Base-by-base conservation (phyloP, 2,797 vertebrate genomes). In the Epinephelus awoara region DNA sequence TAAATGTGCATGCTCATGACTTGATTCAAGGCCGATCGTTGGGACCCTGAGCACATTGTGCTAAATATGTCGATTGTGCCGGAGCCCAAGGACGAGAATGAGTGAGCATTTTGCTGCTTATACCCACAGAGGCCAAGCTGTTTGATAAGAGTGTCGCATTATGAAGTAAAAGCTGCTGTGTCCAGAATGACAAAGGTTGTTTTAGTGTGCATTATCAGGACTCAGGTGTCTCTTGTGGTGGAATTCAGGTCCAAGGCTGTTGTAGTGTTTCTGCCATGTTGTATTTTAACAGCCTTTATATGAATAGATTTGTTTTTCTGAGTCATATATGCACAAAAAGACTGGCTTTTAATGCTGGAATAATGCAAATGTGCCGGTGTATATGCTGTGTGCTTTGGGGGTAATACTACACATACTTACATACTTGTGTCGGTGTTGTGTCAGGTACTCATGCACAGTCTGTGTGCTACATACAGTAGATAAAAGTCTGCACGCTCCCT, bases 11-110 rank as follows among this genome's bases (percentile, higher is more conserved):
- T 0, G 42, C 40, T 58, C 47, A 2, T 49, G 56, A 61, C 79
- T 85, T n/a, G 19, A 59, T 75, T 77, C 66, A 75, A 82, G 75
- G 80, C 75, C 73, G 75, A 42, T 83, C 0, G 15, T 69, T 21
- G 17, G 58, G 59, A 69, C 74, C 69, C 38, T 62, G 68, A 70
- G 69, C 71, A 66, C 59, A 51, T 71, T 58, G 58, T 57, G n/a
- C 61, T 21, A 34, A 78, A 49, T 61, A 3, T 47, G 67, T 46
- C 2, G 15, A 52, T 80, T 72, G 67, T 67, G 66, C 82, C 4
- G 51, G 57, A 61, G 70, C 64, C 40, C 79, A 83, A 86, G 75
- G 82, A 66, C 5, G 9, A 71, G 34, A 58, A 38, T n/a, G 29
- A 77, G 63, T 38, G 63, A 47, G 68, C 50, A 67, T 44, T 66